These are phyloP conservation scores for Mactromeris polynyma DNA, from an alignment of 2,888 invertebrate genomes.

Conservation along the genomic window DNA sequence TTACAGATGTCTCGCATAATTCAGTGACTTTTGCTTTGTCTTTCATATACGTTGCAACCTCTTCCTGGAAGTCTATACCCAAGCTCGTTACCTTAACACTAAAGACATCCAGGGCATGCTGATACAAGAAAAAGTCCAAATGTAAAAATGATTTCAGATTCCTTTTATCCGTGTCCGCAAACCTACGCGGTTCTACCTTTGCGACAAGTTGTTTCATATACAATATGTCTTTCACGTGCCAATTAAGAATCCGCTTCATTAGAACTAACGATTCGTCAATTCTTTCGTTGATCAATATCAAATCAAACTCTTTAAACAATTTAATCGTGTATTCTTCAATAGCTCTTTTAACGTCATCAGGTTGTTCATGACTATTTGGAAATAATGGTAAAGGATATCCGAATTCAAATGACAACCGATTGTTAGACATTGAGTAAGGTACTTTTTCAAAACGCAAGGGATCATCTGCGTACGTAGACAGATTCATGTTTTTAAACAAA, in stretches of 20 bases:
- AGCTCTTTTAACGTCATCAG: not conserved
- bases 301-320: conserved; percentile 69
- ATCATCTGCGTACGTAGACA: conserved; percentile 57
- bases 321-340: conserved; percentile 26
- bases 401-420: conserved; percentile 73
- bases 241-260: conserved; percentile 69
- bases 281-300: conserved; percentile 74
- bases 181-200: conserved; percentile 24
- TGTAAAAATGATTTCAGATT: conserved; percentile 50
- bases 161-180: conserved; percentile 31
- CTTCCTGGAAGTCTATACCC: conserved; percentile 43
- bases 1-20: conserved; percentile 34
- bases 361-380: conserved; percentile 29
- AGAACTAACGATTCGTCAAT: conserved; percentile 76
- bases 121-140: conserved; percentile 55
- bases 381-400: conserved; percentile 67
- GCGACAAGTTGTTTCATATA: conserved; percentile 50
- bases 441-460: conserved; percentile 52
- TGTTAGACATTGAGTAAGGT: conserved; percentile 56
- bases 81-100: conserved; percentile 16
- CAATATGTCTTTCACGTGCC: conserved; percentile 73
- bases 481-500: conserved; percentile 31
- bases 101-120: conserved; percentile 34
- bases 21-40: conserved; percentile 1
- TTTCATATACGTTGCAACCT: conserved; percentile 47